Percentiles rank a stretch among this genome's conserved stretches.
These are phyloP conservation scores for Thomomys bottae DNA, from an alignment of 2,113 vertebrate genomes.

Conservation along the genomic window DNA sequence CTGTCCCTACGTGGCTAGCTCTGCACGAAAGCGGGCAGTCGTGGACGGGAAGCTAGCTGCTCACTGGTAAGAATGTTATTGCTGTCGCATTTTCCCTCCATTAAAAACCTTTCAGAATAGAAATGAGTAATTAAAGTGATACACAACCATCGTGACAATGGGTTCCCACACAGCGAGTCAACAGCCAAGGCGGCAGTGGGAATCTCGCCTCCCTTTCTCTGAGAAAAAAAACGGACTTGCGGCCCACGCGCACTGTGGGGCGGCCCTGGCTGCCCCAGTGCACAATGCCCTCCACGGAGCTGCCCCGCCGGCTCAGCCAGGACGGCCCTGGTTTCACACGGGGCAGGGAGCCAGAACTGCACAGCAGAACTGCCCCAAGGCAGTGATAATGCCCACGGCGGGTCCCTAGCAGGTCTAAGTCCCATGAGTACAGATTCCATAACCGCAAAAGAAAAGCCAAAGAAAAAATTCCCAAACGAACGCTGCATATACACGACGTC, in stretches of 20 bases:
- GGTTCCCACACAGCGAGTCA: conserved; percentile 82
- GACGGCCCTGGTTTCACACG: background rate
- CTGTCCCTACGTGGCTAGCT: conserved; percentile 91
- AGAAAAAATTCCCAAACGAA: conserved; percentile 76
- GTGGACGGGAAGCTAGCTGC: conserved; percentile 86
- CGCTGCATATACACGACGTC: conserved; percentile 90
- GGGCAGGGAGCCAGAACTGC: background rate
- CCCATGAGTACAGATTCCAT: conserved; percentile 93
- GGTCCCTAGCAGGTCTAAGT: conserved; percentile 89
- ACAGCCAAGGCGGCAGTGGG: conserved; percentile 83
- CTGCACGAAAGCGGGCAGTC: conserved; percentile 74
- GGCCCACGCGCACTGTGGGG: background rate
- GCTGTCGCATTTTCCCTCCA: conserved; percentile 90
- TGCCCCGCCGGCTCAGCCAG: too few species aligned
- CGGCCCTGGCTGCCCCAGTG: background rate
- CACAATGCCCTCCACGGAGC: background rate
- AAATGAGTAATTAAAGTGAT: conserved; percentile 86
- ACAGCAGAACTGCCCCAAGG: conserved; percentile 75
- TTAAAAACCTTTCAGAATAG: conserved; percentile 85
- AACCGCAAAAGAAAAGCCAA: conserved; percentile 85
- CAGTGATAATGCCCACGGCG: conserved; percentile 94
- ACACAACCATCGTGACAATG: conserved; percentile 79
- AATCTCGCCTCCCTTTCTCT: conserved; percentile 83
- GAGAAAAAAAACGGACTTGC: conserved; percentile 83
- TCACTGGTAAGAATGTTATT: conserved; percentile 92